Conservation (phyloP, 1,140 invertebrate genomes). For the Caenorhabditis brenneri region DNA sequence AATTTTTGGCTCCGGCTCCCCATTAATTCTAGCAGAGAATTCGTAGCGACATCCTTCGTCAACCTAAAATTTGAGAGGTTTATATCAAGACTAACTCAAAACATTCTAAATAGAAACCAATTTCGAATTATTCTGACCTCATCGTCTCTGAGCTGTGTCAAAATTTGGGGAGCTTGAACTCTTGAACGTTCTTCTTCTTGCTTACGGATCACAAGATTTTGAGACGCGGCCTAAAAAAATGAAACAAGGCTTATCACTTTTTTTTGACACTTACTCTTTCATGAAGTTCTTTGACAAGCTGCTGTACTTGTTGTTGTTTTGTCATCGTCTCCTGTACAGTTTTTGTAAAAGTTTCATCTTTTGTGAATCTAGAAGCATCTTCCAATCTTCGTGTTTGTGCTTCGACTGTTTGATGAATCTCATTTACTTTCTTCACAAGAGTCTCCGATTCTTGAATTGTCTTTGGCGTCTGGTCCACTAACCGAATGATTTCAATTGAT, state of each 20-base stretch:
- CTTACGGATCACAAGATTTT: background rate
- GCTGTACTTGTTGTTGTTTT: slow-evolving; percentile 23
- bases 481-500: slow-evolving; percentile 52
- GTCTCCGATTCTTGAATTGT: slow-evolving; percentile 11
- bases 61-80: slow-evolving; percentile 10
- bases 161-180: slow-evolving; percentile 41
- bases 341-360: slow-evolving; percentile 25
- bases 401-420: slow-evolving; percentile 27
- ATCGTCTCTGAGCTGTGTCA: slow-evolving; percentile 44
- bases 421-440: slow-evolving; percentile 9
- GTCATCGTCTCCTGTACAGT: slow-evolving; percentile 6
- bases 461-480: slow-evolving; percentile 34
- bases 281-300: slow-evolving; percentile 42
- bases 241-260: background rate
- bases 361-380: slow-evolving; percentile 24
- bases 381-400: slow-evolving; percentile 4
- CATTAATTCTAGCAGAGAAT: slow-evolving; percentile 76
- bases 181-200: slow-evolving; percentile 29
- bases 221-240: background rate
- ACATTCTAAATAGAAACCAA: background rate
- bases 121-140: too few species aligned
- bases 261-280: slow-evolving; percentile 30
- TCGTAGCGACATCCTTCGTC: slow-evolving; percentile 63
- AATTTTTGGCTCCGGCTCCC: slow-evolving; percentile 78
- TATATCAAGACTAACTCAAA: background rate